Base-by-base conservation (phyloP, 35 echinoderm and acorn worm genomes). In the Diadema setosum region DNA sequence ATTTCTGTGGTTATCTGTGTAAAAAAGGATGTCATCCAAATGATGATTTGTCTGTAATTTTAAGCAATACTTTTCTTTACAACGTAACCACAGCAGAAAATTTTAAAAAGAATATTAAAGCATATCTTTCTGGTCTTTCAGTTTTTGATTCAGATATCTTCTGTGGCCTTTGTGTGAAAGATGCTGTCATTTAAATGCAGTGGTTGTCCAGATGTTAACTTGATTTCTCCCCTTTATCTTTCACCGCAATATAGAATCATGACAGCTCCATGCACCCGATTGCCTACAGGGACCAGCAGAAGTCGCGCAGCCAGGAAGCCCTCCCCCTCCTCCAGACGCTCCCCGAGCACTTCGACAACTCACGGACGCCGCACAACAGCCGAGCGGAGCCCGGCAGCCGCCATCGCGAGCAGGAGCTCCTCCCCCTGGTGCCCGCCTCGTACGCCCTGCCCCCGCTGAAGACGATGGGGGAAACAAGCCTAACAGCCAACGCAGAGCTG, bases 401-500 rank as follows among this genome's bases (percentile, higher is more conserved):
- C 2, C 52, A 46, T 40, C 8, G 40, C 2, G 73, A 82, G 48
- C 46, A 30, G 2, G 44, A 58, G n/a, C 55, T 29, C 32, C 43
- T 55, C 18, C 57, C 34, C 29, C 23, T 57, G 23, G 37, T 23
- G n/a, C 83, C 55, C 16, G 73, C 80, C 15, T 76, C 40, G 6
- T 33, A 55, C 15, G 65, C 61, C 80, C 55, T 43, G 20, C 58
- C 81, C 32, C 88, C 88, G 11, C 55, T 90, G 2, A 70, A 55
- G 88, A 46, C 80, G 29, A 48, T 81, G 88, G 94, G 94, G 21
- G 94, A 93, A 36, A 97, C 94, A 0, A 97, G 94, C 57, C 70
- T 93, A 15, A 97, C 94, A 18, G 81, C 67, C 34, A 97, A 86
- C 67, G 94, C 94, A 17, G 94, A 97, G 40, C 49, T 86, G 20